phyloP scores from a whole-genome alignment of 2,797 vertebrate species.

The Momotus momota region DNA sequence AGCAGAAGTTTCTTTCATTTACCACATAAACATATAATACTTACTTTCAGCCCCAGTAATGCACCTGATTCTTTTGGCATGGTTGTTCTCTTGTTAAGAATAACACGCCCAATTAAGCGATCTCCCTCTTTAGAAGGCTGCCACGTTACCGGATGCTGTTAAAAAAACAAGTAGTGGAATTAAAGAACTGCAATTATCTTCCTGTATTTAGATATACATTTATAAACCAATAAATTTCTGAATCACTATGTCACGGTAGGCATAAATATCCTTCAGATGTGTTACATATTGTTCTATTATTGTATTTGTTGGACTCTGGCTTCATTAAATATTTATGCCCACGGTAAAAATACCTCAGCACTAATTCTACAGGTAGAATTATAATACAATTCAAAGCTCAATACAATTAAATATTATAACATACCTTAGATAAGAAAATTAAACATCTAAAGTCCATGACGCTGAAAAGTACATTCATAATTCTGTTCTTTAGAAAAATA shows the following conservation, averaged over 20 bases:
- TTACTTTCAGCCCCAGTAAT: slow-evolving; percentile 94
- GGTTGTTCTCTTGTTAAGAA: slow-evolving; percentile 95
- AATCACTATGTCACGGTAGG: neutral
- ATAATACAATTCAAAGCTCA: neutral
- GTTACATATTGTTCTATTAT: neutral
- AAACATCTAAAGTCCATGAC: neutral
- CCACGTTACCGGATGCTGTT: slow-evolving; percentile 97
- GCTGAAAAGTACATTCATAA: neutral
- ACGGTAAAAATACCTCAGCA: neutral
- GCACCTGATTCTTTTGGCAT: slow-evolving; percentile 96
- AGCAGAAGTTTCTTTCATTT: neutral
- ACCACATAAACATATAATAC: slow-evolving; percentile 31
- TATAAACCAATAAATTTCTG: neutral
- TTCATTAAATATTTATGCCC: neutral
- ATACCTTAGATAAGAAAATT: neutral
- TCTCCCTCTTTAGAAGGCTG: slow-evolving; percentile 98
- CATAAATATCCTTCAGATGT: neutral
- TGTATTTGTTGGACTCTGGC: neutral
- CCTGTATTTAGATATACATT: neutral
- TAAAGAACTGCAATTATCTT: neutral
- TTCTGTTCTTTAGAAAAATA: neutral
- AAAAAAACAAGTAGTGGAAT: neutral
- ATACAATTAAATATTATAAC: neutral
- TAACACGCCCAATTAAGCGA: slow-evolving; percentile 96
- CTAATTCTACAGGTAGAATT: neutral